Conservation (phyloP, 35 echinoderm and acorn worm species). For the Eucidaris tribuloides region DNA sequence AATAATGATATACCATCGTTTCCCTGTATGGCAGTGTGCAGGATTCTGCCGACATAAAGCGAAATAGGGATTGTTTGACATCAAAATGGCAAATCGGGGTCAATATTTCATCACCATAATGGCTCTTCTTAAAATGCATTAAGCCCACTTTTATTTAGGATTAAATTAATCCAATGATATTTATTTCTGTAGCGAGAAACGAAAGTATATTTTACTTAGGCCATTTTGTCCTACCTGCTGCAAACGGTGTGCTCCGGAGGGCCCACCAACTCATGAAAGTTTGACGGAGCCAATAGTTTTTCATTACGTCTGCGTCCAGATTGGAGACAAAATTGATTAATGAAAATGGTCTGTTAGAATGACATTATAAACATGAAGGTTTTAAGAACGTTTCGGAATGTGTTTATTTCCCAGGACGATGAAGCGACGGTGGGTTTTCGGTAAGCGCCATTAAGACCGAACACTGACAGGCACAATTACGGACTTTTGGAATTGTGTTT, state of each 20-base stretch:
- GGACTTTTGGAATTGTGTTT: neutral
- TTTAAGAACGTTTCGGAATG: neutral
- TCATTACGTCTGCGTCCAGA: conserved; percentile 62
- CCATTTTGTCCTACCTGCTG: conserved; percentile 53
- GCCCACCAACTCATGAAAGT: conserved; percentile 86
- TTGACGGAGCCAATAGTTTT: conserved; percentile 89
- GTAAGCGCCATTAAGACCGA: neutral
- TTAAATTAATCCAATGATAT: no score
- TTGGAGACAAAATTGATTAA: conserved; percentile 14
- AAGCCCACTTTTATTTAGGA: no score
- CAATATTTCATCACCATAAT: no score
- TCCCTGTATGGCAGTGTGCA: no score
- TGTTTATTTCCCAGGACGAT: neutral
- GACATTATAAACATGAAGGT: neutral
- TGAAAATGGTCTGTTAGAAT: neutral
- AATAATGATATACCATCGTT: no score
- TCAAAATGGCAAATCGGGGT: no score
- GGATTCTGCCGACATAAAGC: no score
- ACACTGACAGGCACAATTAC: neutral
- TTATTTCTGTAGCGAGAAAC: neutral
- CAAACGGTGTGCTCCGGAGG: conserved; percentile 72
- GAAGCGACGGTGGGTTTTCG: neutral
- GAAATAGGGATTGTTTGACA: no score
- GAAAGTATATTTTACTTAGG: conserved; percentile 7
- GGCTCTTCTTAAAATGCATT: no score